phyloP scores from a whole-genome alignment of 37 sponge, comb jelly and placozoan genomes.

The Ephydatia muelleri region DNA sequence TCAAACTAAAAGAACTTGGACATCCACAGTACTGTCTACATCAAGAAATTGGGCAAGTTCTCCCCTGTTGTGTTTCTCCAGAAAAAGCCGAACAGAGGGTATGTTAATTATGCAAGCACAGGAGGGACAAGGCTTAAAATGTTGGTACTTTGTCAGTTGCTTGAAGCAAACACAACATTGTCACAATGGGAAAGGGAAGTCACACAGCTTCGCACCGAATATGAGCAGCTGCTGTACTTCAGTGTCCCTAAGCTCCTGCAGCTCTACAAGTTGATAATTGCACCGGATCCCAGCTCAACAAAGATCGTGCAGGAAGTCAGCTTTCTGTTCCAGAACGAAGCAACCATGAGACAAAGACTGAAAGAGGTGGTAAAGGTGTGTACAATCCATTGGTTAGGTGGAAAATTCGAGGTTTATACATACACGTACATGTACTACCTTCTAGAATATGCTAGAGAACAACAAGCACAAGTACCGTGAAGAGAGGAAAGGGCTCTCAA shows the following conservation, averaged over 20 bases:
- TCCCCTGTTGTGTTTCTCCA: conserved; percentile 16
- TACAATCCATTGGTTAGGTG: neutral
- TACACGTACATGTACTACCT: neutral
- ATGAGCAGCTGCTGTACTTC: conserved; percentile 67
- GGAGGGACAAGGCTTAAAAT: neutral
- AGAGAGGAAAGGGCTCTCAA: neutral
- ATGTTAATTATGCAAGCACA: neutral
- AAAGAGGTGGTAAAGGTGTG: conserved; percentile 22
- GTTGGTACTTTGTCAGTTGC: conserved; percentile 3
- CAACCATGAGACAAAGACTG: neutral
- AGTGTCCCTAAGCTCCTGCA: conserved; percentile 58
- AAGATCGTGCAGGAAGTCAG: conserved; percentile 44
- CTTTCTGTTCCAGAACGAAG: conserved; percentile 49
- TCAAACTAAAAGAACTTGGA: conserved; percentile 56
- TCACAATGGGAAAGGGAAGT: conserved; percentile 57
- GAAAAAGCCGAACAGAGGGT: conserved; percentile 31
- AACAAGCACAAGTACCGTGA: neutral
- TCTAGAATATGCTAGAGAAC: neutral
- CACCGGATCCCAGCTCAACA: neutral
- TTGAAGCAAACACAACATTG: conserved; percentile 27
- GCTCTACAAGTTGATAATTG: conserved; percentile 29
- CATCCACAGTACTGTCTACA: conserved; percentile 53
- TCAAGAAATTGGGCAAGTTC: neutral
- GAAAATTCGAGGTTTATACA: neutral
- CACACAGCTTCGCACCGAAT: conserved; percentile 31